Base-by-base conservation (phyloP, 2,113 vertebrate genomes). In the Chrysemys picta region DNA sequence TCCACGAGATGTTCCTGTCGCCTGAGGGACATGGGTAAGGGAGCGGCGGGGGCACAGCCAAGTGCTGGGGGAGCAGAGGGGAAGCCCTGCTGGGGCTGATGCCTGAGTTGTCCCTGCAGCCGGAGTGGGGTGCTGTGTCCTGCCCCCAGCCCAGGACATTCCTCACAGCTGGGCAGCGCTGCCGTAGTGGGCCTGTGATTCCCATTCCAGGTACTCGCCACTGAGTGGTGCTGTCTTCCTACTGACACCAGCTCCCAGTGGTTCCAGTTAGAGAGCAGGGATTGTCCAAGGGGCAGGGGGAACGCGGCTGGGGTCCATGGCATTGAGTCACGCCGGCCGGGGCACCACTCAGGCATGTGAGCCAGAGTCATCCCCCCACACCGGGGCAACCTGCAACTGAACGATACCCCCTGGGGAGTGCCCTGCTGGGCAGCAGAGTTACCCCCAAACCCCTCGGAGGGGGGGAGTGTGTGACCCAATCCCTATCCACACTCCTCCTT, bases 1-100 rank as follows among this genome's bases (percentile, higher is more conserved):
- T 99, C 92, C 99, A 99, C 0, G 99, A 99, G 97, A 99, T 99
- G 99, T 99, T 99, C 93, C 98, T 98, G 80, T 99, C 99, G 7
- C 98, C 98, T 86, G 99, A 99, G 5, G 98, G 99, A 53, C 98
- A 98, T 2, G 99, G 99, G 99, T 99, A 38, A 82, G 10, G 21
- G 27, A 17, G 29, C 8, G 14, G 79, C 56, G 21, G 6, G 3
- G 19, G n/a, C 29, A 47, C 25, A 25, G 13, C 29, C 6, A n/a
- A 16, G 16, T 50, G 57, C 53, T 76, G 59, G 49, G 42, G 8
- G 22, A 62, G n/a, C 22, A 53, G 25, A 57, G 69, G 11, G 19
- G 54, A 25, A 54, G n/a, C 59, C 22, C 45, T 22, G 5, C 75
- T 53, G 9, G 25, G 10, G 16, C 13, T 54, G 38, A 54, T 5